phyloP scores from a whole-genome alignment of 1,140 invertebrate species.

The Drosophila sp. region DNA sequence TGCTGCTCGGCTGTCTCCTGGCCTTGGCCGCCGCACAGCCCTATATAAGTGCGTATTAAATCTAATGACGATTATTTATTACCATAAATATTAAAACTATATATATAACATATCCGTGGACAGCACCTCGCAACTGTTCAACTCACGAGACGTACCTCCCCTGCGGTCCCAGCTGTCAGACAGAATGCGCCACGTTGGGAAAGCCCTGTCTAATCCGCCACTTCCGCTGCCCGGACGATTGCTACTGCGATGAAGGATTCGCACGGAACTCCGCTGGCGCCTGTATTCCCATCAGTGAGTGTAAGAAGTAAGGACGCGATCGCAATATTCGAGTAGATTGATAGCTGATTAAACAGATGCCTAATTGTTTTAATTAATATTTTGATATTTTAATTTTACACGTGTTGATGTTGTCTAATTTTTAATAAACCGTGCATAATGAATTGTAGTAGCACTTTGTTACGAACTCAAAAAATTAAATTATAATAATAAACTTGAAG shows the following conservation, averaged over 20 bases:
- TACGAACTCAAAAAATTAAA: no score
- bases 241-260: constrained; percentile 85
- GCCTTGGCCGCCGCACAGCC: constrained; percentile 25
- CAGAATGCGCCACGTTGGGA: constrained; percentile 84
- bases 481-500: no score
- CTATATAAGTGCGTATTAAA: constrained; percentile 48
- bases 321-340: background rate
- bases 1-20: constrained; percentile 39
- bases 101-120: background rate
- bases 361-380: constrained; percentile 1
- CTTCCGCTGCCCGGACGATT: constrained; percentile 85
- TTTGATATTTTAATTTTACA: background rate
- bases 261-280: constrained; percentile 74
- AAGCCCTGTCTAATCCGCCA: constrained; percentile 85
- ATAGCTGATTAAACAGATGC: constrained; percentile 6
- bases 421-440: no score
- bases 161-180: constrained; percentile 86
- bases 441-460: no score
- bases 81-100: background rate
- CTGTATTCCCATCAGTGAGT: constrained; percentile 84
- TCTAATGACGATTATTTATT: no score
- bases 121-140: constrained; percentile 56
- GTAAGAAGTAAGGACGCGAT: constrained; percentile 29
- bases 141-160: constrained; percentile 79
- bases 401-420: background rate